A percentile compares a stretch with the other conserved stretches of the same genome.
phyloP scores from a whole-genome alignment of 2,113 vertebrate genomes.

The Motacilla tschutschensis region DNA sequence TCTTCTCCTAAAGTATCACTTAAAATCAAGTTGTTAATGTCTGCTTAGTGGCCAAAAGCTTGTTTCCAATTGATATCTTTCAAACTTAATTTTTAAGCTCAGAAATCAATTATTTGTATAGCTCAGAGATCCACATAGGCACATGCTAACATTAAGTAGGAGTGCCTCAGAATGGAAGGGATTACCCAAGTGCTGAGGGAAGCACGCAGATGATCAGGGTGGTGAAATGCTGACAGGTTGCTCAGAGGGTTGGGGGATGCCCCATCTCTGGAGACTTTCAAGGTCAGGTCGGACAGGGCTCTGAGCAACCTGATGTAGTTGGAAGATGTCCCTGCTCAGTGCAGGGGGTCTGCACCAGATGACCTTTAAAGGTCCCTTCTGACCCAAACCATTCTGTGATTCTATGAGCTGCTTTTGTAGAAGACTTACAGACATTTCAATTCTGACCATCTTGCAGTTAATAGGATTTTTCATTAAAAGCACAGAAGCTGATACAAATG shows the following conservation, averaged over 20 bases:
- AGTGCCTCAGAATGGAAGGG: neutral
- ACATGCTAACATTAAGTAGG: neutral
- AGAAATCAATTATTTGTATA: constrained; percentile 12
- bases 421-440: neutral
- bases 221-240: neutral
- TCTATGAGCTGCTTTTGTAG: neutral
- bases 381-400: neutral
- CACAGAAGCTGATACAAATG: neutral
- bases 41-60: neutral
- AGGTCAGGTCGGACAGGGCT: neutral
- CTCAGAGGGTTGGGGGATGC: neutral
- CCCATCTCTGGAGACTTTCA: neutral
- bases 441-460: neutral
- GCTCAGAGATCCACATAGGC: neutral
- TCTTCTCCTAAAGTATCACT: neutral
- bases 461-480: constrained; percentile 14
- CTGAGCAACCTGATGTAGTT: neutral
- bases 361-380: neutral
- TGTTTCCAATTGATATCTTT: neutral
- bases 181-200: neutral
- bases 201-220: neutral
- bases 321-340: neutral
- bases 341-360: neutral
- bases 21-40: neutral
- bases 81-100: neutral